These are phyloP conservation scores for Rhipidura dahli DNA, from an alignment of 2,113 vertebrate genomes.

Conservation along the genomic window DNA sequence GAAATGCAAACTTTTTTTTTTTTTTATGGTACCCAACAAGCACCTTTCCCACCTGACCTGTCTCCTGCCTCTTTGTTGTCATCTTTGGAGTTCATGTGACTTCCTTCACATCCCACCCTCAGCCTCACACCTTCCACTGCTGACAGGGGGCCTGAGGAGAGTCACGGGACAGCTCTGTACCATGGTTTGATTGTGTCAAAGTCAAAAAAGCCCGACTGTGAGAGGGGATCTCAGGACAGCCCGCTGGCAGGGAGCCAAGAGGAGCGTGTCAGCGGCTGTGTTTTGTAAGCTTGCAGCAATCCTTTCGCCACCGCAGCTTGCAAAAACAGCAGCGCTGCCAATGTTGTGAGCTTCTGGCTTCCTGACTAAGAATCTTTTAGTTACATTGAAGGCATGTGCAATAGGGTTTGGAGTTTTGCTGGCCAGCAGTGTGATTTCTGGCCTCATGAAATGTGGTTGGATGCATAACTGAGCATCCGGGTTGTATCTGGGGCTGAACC, in stretches of 20 bases:
- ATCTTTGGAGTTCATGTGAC: neutral
- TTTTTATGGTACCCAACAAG: neutral
- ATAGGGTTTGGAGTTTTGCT: neutral
- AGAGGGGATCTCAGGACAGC: conserved; percentile 10
- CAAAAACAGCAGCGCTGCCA: conserved; percentile 17
- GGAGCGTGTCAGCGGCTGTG: neutral
- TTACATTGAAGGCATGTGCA: conserved; percentile 26
- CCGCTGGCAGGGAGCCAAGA: neutral
- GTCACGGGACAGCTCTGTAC: neutral
- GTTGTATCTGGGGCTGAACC: neutral
- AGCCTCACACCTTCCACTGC: neutral
- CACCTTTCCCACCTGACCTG: neutral
- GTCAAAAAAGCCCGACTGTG: neutral
- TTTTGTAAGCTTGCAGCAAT: conserved; percentile 30
- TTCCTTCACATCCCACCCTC: neutral
- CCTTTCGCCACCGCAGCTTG: neutral
- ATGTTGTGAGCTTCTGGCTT: conserved; percentile 23
- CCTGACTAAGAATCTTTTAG: neutral
- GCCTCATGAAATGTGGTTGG: neutral
- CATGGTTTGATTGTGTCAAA: neutral
- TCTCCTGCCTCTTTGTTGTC: neutral
- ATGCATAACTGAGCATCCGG: neutral
- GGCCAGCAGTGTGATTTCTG: neutral
- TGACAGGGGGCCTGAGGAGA: neutral
- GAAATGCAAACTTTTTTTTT: neutral